Evolutionary conservation across 1,140 invertebrate species (phyloP).

Genomic region (Solen grandis): DNA sequence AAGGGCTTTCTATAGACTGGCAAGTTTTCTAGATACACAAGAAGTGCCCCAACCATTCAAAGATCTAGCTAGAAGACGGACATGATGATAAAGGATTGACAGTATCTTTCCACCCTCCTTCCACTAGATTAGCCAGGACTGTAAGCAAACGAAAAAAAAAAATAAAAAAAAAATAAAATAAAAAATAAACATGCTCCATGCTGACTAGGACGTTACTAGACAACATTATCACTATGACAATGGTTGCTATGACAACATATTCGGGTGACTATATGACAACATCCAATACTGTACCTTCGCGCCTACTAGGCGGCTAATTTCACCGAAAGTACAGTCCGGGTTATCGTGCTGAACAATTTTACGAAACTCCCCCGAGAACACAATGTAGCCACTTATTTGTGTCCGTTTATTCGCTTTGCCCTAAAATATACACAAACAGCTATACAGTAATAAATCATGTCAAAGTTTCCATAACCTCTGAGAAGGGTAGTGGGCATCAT

Average conservation of each 20-base stretch:
- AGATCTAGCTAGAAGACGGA: too few species aligned
- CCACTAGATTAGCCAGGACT: too few species aligned
- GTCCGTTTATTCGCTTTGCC: constrained; percentile 55
- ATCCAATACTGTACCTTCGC: constrained; percentile 86
- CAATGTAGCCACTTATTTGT: constrained; percentile 97
- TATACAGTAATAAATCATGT: too few species aligned
- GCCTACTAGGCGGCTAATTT: constrained; percentile 98
- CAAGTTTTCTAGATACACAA: too few species aligned
- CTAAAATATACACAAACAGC: constrained; percentile 50
- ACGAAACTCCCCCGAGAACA: constrained; percentile 98
- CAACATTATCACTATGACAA: constrained; percentile 49
- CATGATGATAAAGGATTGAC: too few species aligned
- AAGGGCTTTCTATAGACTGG: too few species aligned
- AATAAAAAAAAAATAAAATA: not conserved
- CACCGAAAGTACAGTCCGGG: constrained; percentile 97
- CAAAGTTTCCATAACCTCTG: too few species aligned
- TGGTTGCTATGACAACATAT: constrained; percentile 26
- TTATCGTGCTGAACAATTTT: constrained; percentile 93
- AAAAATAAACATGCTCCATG: constrained; percentile 39
- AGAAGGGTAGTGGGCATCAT: too few species aligned
- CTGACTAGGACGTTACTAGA: constrained; percentile 31
- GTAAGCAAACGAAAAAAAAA: constrained; percentile 46
- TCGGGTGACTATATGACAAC: constrained; percentile 49
- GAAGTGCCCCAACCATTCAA: too few species aligned
- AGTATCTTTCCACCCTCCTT: too few species aligned